phyloP scores from a whole-genome alignment of 2,888 invertebrate genomes.

The Meandrusa payeni region DNA sequence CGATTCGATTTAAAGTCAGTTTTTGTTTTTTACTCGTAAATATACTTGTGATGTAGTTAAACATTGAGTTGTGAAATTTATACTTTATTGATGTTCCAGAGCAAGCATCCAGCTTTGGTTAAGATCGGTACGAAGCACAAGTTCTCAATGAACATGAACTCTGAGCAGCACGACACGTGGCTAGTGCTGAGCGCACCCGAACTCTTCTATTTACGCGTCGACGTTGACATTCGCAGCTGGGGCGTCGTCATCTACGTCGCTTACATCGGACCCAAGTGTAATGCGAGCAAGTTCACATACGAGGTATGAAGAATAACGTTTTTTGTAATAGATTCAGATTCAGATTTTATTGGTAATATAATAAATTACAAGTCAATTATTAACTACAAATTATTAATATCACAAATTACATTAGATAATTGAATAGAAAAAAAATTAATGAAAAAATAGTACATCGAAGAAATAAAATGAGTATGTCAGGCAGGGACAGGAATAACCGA shows the following conservation, averaged over 20 bases:
- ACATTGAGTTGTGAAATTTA: not conserved
- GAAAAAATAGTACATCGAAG: too few species aligned
- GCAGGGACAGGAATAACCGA: too few species aligned
- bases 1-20: too few species aligned
- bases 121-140: constrained; percentile 51
- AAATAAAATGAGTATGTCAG: too few species aligned
- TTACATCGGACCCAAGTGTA: constrained; percentile 66
- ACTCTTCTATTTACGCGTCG: constrained; percentile 60
- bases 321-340: too few species aligned
- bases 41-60: too few species aligned
- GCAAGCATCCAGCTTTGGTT: constrained; percentile 52
- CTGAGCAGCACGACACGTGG: constrained; percentile 60
- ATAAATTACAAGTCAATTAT: too few species aligned
- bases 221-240: constrained; percentile 59
- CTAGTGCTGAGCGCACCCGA: constrained; percentile 53
- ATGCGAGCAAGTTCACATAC: constrained; percentile 54
- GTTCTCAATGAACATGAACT: constrained; percentile 56
- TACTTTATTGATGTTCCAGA: constrained; percentile 37
- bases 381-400: too few species aligned
- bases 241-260: constrained; percentile 59
- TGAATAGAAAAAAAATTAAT: too few species aligned
- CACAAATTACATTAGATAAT: too few species aligned
- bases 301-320: too few species aligned
- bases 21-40: not conserved
- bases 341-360: too few species aligned